Evolutionary conservation across 2,888 invertebrate genomes (phyloP).

Genomic region (Escarpia spicata): DNA sequence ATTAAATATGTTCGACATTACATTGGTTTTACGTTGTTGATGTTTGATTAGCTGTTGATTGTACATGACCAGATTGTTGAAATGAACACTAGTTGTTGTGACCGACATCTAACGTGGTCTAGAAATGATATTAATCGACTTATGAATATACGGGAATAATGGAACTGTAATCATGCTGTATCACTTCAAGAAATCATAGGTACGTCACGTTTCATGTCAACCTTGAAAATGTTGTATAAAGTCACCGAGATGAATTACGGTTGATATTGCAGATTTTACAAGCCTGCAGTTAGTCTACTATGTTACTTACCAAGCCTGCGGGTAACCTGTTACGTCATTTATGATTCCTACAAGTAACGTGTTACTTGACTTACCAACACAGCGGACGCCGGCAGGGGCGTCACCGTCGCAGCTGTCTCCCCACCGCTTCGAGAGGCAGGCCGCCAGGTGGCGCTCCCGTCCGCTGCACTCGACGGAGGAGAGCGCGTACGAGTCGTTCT

Average conservation of each 20-base stretch:
- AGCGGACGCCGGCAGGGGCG: conserved; percentile 30
- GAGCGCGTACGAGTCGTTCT: neutral
- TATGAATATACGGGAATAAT: neutral
- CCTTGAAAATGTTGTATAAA: no score
- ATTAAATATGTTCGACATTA: no score
- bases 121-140: neutral
- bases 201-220: no score
- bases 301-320: no score
- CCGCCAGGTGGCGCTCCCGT: conserved; percentile 25
- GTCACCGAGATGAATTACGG: no score
- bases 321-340: no score
- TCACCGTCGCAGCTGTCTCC: conserved; percentile 20
- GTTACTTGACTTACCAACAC: conserved; percentile 30
- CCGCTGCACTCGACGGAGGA: conserved; percentile 31
- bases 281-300: no score
- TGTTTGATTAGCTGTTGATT: neutral
- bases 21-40: neutral
- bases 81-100: no score
- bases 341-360: no score
- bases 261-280: no score
- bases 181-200: neutral
- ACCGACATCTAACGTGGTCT: neutral
- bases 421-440: conserved; percentile 31
- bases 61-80: neutral
- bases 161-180: neutral